Percentiles rank a stretch among this genome's conserved stretches.
phyloP scores from a whole-genome alignment of 2,888 invertebrate species.

The Chrysolina oricalcia region DNA sequence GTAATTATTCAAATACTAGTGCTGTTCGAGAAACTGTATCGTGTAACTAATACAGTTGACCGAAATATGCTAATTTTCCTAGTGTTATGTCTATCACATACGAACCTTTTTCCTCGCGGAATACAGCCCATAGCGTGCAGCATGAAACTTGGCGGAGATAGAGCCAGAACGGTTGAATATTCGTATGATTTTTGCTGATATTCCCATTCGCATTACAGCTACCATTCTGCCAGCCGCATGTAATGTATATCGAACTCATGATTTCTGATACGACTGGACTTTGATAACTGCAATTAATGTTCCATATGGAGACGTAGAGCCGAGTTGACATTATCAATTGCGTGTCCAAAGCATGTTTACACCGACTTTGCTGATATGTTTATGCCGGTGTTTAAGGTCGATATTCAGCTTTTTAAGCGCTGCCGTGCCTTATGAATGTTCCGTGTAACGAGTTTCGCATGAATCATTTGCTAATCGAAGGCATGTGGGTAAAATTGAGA shows the following conservation, averaged over 20 bases:
- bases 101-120: conserved; percentile 44
- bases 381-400: conserved; percentile 44
- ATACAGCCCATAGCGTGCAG: conserved; percentile 48
- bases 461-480: conserved; percentile 14
- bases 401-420: conserved; percentile 41
- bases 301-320: conserved; percentile 56
- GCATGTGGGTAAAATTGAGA: not conserved
- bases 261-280: conserved; percentile 49
- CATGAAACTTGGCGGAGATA: conserved; percentile 47
- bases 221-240: conserved; percentile 54
- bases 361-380: conserved; percentile 51
- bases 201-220: conserved; percentile 56
- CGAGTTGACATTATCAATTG: conserved; percentile 58
- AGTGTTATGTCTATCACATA: conserved; percentile 50
- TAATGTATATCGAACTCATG: conserved; percentile 59
- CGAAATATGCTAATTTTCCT: conserved; percentile 53
- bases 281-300: conserved; percentile 51
- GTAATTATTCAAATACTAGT: conserved; percentile 47
- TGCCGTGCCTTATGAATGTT: conserved; percentile 35
- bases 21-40: conserved; percentile 42
- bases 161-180: conserved; percentile 38
- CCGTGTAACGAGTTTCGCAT: not conserved
- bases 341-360: conserved; percentile 55
- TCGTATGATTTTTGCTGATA: conserved; percentile 49
- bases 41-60: conserved; percentile 47